Evolutionary conservation across 2,888 invertebrate genomes (phyloP).

Genomic region (Pandemis corylana): DNA sequence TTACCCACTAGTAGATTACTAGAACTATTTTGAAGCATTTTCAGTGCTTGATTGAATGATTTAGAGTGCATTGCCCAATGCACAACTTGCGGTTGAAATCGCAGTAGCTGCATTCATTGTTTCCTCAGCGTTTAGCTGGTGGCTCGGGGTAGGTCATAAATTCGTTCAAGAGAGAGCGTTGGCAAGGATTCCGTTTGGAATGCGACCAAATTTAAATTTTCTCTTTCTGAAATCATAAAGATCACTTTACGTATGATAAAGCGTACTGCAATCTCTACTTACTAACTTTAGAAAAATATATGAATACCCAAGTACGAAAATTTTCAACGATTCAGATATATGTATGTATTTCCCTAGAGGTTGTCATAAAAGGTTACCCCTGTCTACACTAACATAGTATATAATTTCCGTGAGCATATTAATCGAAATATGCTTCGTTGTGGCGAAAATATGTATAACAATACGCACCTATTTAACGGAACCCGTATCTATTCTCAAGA

Average conservation of each 20-base stretch:
- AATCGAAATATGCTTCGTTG: background rate
- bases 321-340: background rate
- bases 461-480: background rate
- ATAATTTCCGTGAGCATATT: background rate
- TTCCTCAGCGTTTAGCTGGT: slow-evolving; percentile 55
- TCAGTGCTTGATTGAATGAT: background rate
- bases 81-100: slow-evolving; percentile 45
- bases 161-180: slow-evolving; percentile 64
- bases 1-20: background rate
- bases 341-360: no score
- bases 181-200: slow-evolving; percentile 74
- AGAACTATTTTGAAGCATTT: background rate
- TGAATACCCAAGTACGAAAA: background rate
- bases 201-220: slow-evolving; percentile 77
- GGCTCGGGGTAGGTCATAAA: slow-evolving; percentile 66
- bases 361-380: no score
- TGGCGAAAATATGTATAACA: background rate
- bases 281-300: slow-evolving; percentile 31
- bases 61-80: slow-evolving; percentile 19
- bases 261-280: slow-evolving; percentile 56
- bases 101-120: slow-evolving; percentile 48
- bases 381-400: no score
- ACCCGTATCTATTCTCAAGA: background rate
- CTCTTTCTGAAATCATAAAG: slow-evolving; percentile 70
- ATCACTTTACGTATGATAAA: slow-evolving; percentile 66